phyloP scores from a whole-genome alignment of 1,140 invertebrate genomes.

The Stegodyphus mimosarum region DNA sequence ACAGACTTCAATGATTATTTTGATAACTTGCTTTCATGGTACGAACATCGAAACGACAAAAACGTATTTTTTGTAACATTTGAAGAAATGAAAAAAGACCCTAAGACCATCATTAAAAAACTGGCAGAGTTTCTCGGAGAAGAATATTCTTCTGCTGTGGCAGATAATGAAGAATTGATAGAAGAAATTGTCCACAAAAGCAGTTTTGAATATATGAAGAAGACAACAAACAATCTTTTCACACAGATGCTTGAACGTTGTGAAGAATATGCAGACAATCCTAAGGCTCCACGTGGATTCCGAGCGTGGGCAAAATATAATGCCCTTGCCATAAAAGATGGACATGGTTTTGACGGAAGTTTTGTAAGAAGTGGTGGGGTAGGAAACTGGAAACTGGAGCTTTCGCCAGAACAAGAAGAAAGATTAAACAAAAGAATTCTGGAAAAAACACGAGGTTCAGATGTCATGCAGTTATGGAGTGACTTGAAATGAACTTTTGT shows the following conservation, averaged over 20 bases:
- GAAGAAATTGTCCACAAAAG: slow-evolving; percentile 53
- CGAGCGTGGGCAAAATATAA: slow-evolving; percentile 20
- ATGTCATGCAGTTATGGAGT: slow-evolving; percentile 53
- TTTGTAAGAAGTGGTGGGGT: slow-evolving; percentile 70
- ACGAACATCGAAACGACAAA: slow-evolving; percentile 49
- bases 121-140: slow-evolving; percentile 48
- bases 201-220: slow-evolving; percentile 52
- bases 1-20: slow-evolving; percentile 67
- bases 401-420: slow-evolving; percentile 68
- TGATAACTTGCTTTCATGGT: slow-evolving; percentile 60
- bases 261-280: slow-evolving; percentile 33
- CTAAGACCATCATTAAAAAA: slow-evolving; percentile 4
- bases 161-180: slow-evolving; percentile 35
- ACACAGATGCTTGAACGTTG: slow-evolving; percentile 28
- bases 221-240: slow-evolving; percentile 34
- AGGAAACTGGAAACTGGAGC: slow-evolving; percentile 70
- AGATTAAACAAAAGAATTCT: slow-evolving; percentile 63
- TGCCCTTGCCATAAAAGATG: slow-evolving; percentile 15
- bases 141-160: slow-evolving; percentile 5
- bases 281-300: slow-evolving; percentile 29
- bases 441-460: slow-evolving; percentile 41
- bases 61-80: slow-evolving; percentile 60
- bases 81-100: slow-evolving; percentile 54
- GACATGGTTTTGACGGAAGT: slow-evolving; percentile 33
- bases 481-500: not conserved